phyloP scores from a whole-genome alignment of 2,113 vertebrate genomes.

The Rhagologus leucostigma region DNA sequence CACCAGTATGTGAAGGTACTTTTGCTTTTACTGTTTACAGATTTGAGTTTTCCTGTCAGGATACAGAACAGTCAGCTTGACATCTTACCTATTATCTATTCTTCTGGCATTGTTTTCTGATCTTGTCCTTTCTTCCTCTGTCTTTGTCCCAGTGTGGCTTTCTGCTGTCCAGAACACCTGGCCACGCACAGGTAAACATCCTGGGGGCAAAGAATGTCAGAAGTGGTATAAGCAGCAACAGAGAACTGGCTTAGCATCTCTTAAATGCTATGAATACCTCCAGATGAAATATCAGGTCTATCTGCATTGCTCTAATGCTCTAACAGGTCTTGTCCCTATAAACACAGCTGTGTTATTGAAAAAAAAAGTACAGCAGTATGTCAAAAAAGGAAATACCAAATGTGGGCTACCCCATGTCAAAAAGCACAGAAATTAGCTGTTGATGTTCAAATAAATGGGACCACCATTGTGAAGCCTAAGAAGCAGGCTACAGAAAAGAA shows the following conservation, averaged over 20 bases:
- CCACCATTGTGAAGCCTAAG: not conserved
- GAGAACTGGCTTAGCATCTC: not conserved
- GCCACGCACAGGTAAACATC: slow-evolving; percentile 51
- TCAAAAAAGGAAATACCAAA: not conserved
- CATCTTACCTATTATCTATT: not conserved
- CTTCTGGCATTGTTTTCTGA: not conserved
- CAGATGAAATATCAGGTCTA: not conserved
- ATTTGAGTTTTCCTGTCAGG: not conserved
- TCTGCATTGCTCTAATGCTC: not conserved
- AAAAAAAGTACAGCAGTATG: not conserved
- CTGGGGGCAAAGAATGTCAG: not conserved
- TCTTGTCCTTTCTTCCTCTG: slow-evolving; percentile 37
- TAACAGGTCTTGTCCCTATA: not conserved
- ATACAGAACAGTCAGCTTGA: not conserved
- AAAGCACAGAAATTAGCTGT: not conserved
- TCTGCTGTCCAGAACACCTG: slow-evolving; percentile 51
- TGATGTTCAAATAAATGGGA: not conserved
- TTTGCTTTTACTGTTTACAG: not conserved
- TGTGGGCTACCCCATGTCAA: not conserved
- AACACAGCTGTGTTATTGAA: not conserved
- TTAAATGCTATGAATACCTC: not conserved
- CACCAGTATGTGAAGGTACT: not conserved
- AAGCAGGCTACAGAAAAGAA: not conserved
- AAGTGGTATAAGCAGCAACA: not conserved
- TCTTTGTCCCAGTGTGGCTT: slow-evolving; percentile 36